A percentile compares a stretch with the other conserved stretches of the same genome.
phyloP scores from a whole-genome alignment of 2,888 invertebrate genomes.

The Caenorhabditis drosophilae region DNA sequence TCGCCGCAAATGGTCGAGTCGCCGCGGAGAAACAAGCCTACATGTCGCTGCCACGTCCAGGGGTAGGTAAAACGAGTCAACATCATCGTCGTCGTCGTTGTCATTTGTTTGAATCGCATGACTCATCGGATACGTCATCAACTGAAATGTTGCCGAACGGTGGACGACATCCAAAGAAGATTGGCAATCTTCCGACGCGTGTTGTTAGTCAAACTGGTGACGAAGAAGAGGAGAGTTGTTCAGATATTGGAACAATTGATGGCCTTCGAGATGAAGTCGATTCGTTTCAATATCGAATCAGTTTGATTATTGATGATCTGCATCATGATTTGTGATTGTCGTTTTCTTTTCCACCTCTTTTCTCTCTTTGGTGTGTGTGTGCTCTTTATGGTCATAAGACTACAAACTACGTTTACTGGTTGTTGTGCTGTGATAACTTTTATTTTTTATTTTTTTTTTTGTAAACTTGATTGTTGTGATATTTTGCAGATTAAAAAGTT shows the following conservation, averaged over 20 bases:
- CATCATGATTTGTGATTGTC: slow-evolving; percentile 28
- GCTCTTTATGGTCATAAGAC: too few species aligned
- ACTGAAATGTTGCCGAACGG: slow-evolving; percentile 22
- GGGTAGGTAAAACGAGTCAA: slow-evolving; percentile 75
- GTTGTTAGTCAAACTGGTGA: slow-evolving; percentile 36
- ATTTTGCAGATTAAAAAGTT: not conserved
- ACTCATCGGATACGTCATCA: slow-evolving; percentile 20
- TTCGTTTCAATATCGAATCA: slow-evolving; percentile 63
- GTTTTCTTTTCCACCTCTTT: slow-evolving; percentile 8
- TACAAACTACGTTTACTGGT: slow-evolving; percentile 8
- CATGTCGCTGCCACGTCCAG: slow-evolving; percentile 90
- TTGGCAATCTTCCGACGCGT: slow-evolving; percentile 16
- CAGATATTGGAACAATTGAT: slow-evolving; percentile 14
- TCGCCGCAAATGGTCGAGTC: slow-evolving; percentile 66
- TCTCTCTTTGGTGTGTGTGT: slow-evolving; percentile 7
- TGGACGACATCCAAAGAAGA: slow-evolving; percentile 24
- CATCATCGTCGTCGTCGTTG: not conserved
- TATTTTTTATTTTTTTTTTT: slow-evolving; percentile 3
- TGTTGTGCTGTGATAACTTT: slow-evolving; percentile 13
- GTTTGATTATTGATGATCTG: slow-evolving; percentile 63
- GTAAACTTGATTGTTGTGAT: not conserved
- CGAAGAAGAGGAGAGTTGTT: slow-evolving; percentile 32
- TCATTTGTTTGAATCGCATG: slow-evolving; percentile 9
- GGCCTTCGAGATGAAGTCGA: slow-evolving; percentile 42
- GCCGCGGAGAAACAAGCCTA: slow-evolving; percentile 80